Evolutionary conservation across 2,113 vertebrate species (phyloP).

Genomic region (Epinephelus cyanopodus): DNA sequence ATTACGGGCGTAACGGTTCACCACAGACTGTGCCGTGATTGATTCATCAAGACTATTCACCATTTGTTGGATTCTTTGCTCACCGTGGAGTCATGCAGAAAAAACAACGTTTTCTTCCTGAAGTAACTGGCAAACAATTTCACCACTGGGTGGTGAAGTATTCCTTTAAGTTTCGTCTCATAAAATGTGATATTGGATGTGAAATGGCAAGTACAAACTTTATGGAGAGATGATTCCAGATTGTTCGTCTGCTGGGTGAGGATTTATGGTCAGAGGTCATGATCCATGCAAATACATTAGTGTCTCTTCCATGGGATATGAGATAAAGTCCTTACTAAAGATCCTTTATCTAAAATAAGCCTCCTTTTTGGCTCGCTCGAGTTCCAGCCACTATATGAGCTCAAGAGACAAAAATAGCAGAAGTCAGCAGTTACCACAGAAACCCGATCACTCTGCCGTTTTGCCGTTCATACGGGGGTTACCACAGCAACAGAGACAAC

Average conservation of each 20-base stretch:
- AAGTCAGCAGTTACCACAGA: conserved; percentile 83
- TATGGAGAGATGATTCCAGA: neutral
- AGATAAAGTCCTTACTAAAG: conserved; percentile 6
- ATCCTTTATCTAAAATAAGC: conserved; percentile 44
- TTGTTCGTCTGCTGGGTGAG: neutral
- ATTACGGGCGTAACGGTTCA: too few species aligned
- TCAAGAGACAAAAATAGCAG: conserved; percentile 75
- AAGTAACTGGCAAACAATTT: too few species aligned
- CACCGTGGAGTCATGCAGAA: too few species aligned
- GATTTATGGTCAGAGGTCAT: conserved; percentile 29
- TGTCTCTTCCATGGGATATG: neutral
- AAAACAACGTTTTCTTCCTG: too few species aligned
- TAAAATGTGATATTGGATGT: neutral
- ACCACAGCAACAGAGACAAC: conserved; percentile 87
- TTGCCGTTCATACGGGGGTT: conserved; percentile 71
- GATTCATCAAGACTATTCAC: too few species aligned
- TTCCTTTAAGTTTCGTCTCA: neutral
- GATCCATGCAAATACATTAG: neutral
- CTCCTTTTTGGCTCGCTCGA: conserved; percentile 45
- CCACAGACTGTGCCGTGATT: too few species aligned
- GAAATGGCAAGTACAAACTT: neutral
- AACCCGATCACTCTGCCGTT: conserved; percentile 70
- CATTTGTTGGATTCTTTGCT: too few species aligned
- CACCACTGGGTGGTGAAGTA: too few species aligned
- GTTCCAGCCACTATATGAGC: conserved; percentile 44